Evolutionary conservation across 2,888 invertebrate species (phyloP).

Genomic region (Pelosia muscerda): DNA sequence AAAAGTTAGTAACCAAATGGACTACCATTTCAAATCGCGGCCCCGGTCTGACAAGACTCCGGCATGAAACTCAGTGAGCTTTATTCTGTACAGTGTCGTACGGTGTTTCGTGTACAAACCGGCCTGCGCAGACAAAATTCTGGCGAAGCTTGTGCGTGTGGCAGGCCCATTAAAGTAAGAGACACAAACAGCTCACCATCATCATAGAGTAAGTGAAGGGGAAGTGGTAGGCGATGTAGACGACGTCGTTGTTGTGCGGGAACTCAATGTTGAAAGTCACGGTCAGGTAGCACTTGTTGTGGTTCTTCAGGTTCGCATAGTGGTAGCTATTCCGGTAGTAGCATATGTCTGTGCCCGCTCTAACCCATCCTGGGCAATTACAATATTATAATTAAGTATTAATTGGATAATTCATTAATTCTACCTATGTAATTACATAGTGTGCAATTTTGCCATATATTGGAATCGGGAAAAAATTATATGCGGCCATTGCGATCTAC

Average conservation of each 20-base stretch:
- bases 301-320: constrained; percentile 84
- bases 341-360: constrained; percentile 92
- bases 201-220: constrained; percentile 94
- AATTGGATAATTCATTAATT: neutral
- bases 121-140: neutral
- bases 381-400: neutral
- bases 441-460: neutral
- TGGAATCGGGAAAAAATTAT: neutral
- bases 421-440: neutral
- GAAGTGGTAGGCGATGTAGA: constrained; percentile 95
- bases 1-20: no score
- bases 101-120: no score
- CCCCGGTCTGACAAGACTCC: no score
- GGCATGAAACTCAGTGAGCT: no score
- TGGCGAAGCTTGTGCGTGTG: no score
- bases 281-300: constrained; percentile 89
- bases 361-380: constrained; percentile 87
- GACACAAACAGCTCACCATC: constrained; percentile 82
- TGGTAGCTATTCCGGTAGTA: constrained; percentile 93
- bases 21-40: no score
- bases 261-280: constrained; percentile 93
- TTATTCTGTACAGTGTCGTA: no score
- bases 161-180: neutral
- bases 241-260: constrained; percentile 91
- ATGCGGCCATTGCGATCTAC: no score